Conservation (phyloP, 2,888 invertebrate species). For the Terebella lapidaria region DNA sequence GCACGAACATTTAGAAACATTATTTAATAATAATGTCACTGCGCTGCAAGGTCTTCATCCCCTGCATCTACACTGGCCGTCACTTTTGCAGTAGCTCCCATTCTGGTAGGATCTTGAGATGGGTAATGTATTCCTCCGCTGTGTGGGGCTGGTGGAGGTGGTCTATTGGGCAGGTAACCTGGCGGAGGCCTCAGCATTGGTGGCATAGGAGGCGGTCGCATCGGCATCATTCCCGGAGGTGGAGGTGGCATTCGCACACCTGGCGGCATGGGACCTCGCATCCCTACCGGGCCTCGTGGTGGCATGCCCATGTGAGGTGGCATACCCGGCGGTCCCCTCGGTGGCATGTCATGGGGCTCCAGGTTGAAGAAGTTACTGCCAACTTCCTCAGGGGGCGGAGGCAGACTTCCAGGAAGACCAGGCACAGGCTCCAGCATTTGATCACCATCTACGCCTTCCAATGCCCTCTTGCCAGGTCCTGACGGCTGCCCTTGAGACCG, state of each 20-base stretch:
- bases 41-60: too few relatives aligned
- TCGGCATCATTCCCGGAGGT: constrained; percentile 38
- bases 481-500: constrained; percentile 71
- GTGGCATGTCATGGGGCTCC: constrained; percentile 26
- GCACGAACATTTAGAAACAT: too few relatives aligned
- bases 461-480: not conserved
- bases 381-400: constrained; percentile 62
- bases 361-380: constrained; percentile 66
- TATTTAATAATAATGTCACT: too few relatives aligned
- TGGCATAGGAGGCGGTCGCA: constrained; percentile 54
- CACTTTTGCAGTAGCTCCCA: constrained; percentile 61
- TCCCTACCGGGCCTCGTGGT: constrained; percentile 10
- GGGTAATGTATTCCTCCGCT: constrained; percentile 71
- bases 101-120: constrained; percentile 90
- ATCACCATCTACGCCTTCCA: constrained; percentile 5
- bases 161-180: constrained; percentile 13
- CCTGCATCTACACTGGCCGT: not conserved
- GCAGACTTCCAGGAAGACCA: constrained; percentile 68
- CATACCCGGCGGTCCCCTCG: constrained; percentile 24
- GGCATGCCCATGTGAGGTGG: constrained; percentile 7
- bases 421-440: constrained; percentile 67
- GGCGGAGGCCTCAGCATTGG: constrained; percentile 31
- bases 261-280: not conserved
- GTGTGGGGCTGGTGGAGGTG: constrained; percentile 10
- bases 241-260: not conserved